Percentiles rank a stretch among this genome's conserved stretches.
phyloP scores from a whole-genome alignment of 2,113 vertebrate genomes.

The Podiceps cristatus region DNA sequence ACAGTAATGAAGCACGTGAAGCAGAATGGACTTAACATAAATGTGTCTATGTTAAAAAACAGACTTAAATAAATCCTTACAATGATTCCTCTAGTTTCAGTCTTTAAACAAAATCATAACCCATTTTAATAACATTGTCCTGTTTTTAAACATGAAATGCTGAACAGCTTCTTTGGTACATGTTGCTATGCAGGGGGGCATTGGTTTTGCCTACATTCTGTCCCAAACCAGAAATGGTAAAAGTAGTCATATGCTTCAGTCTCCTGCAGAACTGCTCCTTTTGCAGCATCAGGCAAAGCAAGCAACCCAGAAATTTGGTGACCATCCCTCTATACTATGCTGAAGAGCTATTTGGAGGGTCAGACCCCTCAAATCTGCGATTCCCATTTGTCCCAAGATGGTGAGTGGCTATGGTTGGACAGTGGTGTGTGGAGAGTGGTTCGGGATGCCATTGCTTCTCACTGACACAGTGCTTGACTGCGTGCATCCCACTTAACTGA shows the following conservation, averaged over 20 bases:
- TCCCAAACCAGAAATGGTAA: background rate
- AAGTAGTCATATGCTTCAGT: background rate
- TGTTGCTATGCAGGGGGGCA: rapidly evolving
- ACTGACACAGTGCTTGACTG: background rate
- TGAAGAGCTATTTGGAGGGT: background rate
- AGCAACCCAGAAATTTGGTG: background rate
- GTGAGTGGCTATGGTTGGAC: background rate
- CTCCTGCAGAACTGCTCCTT: background rate
- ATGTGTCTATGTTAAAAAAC: background rate
- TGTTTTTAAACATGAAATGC: background rate
- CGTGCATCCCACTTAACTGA: background rate
- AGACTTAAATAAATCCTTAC: background rate
- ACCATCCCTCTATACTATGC: background rate
- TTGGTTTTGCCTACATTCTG: background rate
- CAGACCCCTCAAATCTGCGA: rapidly evolving
- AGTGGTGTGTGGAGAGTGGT: background rate
- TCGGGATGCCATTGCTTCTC: background rate
- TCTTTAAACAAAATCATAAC: background rate
- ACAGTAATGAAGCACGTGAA: background rate
- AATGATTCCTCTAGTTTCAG: background rate
- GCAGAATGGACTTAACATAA: background rate
- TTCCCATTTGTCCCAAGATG: background rate
- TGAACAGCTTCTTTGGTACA: background rate
- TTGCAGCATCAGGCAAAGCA: background rate
- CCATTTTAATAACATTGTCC: background rate